These are phyloP conservation scores for Mycteria americana DNA, from an alignment of 2,797 vertebrate genomes.

Conservation along the genomic window DNA sequence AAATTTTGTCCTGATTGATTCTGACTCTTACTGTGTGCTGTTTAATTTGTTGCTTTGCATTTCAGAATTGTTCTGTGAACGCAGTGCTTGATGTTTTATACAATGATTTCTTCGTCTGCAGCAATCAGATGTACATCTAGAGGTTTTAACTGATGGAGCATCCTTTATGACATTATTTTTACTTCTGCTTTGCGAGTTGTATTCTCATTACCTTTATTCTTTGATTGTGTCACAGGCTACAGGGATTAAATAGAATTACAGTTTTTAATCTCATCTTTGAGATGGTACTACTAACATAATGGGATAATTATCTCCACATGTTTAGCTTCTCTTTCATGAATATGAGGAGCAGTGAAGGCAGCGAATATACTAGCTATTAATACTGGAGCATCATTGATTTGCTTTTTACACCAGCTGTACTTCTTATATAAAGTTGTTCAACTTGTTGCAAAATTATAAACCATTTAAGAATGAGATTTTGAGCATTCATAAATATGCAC, in stretches of 20 bases:
- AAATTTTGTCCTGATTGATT: conserved; percentile 59
- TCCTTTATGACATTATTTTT: conserved; percentile 36
- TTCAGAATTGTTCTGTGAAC: conserved; percentile 49
- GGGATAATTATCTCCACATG: conserved; percentile 10
- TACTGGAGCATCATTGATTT: not conserved
- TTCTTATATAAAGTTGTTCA: not conserved
- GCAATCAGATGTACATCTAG: conserved; percentile 8
- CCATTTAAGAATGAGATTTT: not conserved
- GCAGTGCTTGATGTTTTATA: conserved; percentile 10
- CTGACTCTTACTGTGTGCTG: conserved; percentile 39
- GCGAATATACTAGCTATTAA: not conserved
- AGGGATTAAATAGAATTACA: conserved; percentile 40
- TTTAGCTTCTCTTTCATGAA: conserved; percentile 8
- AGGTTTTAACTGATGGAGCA: conserved; percentile 10
- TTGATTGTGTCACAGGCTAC: conserved; percentile 9
- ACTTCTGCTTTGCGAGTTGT: not conserved
- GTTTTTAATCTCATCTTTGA: conserved; percentile 35
- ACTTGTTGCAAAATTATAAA: not conserved
- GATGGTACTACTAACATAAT: conserved; percentile 5
- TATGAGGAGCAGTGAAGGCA: not conserved
- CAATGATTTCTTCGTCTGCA: conserved; percentile 14
- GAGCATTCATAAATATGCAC: not conserved
- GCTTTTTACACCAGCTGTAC: not conserved
- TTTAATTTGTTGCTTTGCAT: conserved; percentile 57
- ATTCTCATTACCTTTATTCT: conserved; percentile 17